Percentiles rank a stretch among this genome's conserved stretches.
Conservation (phyloP, 1,140 invertebrate genomes). For the Hirudo medicinalis region DNA sequence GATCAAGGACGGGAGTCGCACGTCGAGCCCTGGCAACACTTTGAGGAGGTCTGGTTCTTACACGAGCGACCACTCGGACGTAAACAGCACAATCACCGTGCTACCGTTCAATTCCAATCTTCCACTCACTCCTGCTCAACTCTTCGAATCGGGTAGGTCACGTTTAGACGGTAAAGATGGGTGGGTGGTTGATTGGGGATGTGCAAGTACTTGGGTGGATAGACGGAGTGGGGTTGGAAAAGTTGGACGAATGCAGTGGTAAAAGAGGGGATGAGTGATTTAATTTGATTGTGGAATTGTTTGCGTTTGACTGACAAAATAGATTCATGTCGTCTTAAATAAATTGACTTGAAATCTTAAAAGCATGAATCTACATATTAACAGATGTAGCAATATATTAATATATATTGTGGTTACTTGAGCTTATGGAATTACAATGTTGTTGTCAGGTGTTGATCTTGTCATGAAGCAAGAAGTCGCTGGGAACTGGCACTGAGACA, state of each 20-base stretch:
- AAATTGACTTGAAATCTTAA: too few species aligned
- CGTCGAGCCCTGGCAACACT: neutral
- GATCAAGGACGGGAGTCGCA: neutral
- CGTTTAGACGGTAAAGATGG: neutral
- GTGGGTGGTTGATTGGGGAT: too few species aligned
- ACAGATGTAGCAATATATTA: too few species aligned
- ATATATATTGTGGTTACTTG: too few species aligned
- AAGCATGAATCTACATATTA: too few species aligned
- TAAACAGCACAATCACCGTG: neutral
- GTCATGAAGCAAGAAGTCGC: constrained; percentile 1
- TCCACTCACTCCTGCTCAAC: neutral
- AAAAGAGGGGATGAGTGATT: too few species aligned
- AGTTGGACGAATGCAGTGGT: too few species aligned
- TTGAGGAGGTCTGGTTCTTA: neutral
- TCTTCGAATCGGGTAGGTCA: neutral
- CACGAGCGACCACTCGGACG: neutral
- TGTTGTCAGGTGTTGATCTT: neutral
- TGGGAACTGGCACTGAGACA: constrained; percentile 5
- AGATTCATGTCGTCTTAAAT: too few species aligned
- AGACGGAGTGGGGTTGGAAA: too few species aligned
- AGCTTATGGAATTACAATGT: neutral
- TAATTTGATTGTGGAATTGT: too few species aligned
- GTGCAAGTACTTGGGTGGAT: too few species aligned
- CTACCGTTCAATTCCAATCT: neutral
- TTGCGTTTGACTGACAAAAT: too few species aligned